Base-by-base conservation (phyloP, 2,888 invertebrate genomes). In the Meghimatium bilineatum region DNA sequence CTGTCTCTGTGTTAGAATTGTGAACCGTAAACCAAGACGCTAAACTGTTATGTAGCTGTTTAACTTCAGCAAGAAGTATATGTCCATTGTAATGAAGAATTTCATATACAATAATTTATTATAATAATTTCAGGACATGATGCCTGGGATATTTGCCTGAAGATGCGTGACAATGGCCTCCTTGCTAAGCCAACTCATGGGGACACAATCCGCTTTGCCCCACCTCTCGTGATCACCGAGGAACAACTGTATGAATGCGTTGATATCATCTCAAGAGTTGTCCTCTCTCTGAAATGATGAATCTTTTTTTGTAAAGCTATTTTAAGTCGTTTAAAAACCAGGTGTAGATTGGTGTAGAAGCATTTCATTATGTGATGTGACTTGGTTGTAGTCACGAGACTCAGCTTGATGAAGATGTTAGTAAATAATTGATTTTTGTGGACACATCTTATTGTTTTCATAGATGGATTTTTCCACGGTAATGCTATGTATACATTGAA, bases 131-230 rank as follows among this genome's bases (percentile, higher is more conserved):
- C 93, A 97, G 97, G 95, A 90, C 95, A 95, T 88, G 96, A 97
- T 91, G 98, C 99, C 0, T 97, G 97, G 96, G 95, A 98, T 52
- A 96, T 99, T 29, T 97, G 98, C 90, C 90, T 98, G 82, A 95
- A 96, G 90, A 94, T 99, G 87, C 96, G 96, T 89, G 97, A 98
- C 84, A 96, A 96, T 84, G 99, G 99, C 1, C 94, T 99, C 5
- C 94, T 99, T 85, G 97, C 99, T 0, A 99, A 99, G 94, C 97
- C 98, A 3, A 99, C 99, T 0, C 99, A 99, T 93, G 97, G 97
- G 0, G 97, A 98, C 93, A 97, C 97, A 89, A 97, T 99, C 90
- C 95, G 99, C 85, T 96, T 99, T 91, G 97, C 99, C 0, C 99
- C 99, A 0, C 99, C 99, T 0, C 95, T 99, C 56, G 95, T 96